Percentiles rank a stretch among this genome's conserved stretches.
phyloP scores from a whole-genome alignment of 2,113 vertebrate species.

The Puntigrus tetrazona region DNA sequence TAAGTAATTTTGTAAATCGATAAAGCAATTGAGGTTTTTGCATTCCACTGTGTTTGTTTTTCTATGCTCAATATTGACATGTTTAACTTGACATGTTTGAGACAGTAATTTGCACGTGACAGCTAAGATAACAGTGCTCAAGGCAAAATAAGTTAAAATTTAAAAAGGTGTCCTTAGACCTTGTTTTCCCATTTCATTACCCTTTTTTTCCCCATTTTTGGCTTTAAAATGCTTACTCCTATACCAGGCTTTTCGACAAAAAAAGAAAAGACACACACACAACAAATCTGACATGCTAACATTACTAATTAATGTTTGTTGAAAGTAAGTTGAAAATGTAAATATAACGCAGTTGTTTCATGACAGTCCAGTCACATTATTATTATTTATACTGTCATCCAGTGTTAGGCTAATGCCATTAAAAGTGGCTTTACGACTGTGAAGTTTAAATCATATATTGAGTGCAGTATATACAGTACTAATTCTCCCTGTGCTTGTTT shows the following conservation, averaged over 20 bases:
- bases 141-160: not conserved
- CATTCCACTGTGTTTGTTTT: not conserved
- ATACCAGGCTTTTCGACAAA: not conserved
- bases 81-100: not conserved
- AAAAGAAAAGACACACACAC: not conserved
- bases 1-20: not conserved
- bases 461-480: not conserved
- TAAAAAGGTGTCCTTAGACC: not conserved
- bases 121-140: too few relatives aligned
- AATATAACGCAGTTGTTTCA: not conserved
- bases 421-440: not conserved
- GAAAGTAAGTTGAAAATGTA: not conserved
- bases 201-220: too few relatives aligned
- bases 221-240: not conserved
- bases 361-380: not conserved
- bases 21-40: not conserved
- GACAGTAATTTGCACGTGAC: too few relatives aligned
- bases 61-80: not conserved
- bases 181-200: not conserved
- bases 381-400: not conserved
- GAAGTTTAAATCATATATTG: not conserved
- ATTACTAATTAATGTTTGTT: not conserved
- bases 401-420: not conserved
- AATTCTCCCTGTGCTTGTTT: not conserved
- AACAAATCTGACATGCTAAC: not conserved